phyloP scores from a whole-genome alignment of 2,888 invertebrate genomes.

The Aporophyla lueneburgensis region DNA sequence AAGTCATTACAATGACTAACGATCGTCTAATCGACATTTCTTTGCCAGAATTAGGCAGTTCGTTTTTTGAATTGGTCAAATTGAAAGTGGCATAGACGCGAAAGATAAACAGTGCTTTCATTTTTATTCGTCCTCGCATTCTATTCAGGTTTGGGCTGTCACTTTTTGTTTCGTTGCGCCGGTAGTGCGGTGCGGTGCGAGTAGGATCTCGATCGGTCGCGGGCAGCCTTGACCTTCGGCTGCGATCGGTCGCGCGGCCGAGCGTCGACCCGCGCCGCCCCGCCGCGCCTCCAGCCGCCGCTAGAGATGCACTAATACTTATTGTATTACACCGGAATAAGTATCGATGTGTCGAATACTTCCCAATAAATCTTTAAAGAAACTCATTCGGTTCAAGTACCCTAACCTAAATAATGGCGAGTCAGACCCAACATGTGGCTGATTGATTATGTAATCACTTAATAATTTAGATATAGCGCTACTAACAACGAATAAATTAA shows the following conservation, averaged over 20 bases:
- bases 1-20: slow-evolving; percentile 77
- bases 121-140: slow-evolving; percentile 90
- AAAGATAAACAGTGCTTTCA: slow-evolving; percentile 85
- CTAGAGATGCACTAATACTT: slow-evolving; percentile 72
- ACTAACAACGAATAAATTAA: slow-evolving; percentile 23
- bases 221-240: slow-evolving; percentile 89
- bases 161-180: slow-evolving; percentile 89
- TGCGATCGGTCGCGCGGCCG: slow-evolving; percentile 87
- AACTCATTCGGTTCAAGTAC: not conserved
- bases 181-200: slow-evolving; percentile 69
- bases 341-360: slow-evolving; percentile 64
- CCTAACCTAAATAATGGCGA: not conserved
- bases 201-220: slow-evolving; percentile 79
- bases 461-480: slow-evolving; percentile 25
- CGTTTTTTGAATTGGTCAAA: slow-evolving; percentile 47
- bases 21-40: slow-evolving; percentile 56
- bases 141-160: slow-evolving; percentile 90
- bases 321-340: slow-evolving; percentile 46
- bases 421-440: slow-evolving; percentile 1
- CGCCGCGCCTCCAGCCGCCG: slow-evolving; percentile 70
- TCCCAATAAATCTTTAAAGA: not conserved
- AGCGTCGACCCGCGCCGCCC: slow-evolving; percentile 83
- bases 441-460: slow-evolving; percentile 37
- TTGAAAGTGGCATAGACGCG: slow-evolving; percentile 68
- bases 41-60: slow-evolving; percentile 36